Conservation (phyloP, 2,797 vertebrate genomes). For the Sebastes iracundus region DNA sequence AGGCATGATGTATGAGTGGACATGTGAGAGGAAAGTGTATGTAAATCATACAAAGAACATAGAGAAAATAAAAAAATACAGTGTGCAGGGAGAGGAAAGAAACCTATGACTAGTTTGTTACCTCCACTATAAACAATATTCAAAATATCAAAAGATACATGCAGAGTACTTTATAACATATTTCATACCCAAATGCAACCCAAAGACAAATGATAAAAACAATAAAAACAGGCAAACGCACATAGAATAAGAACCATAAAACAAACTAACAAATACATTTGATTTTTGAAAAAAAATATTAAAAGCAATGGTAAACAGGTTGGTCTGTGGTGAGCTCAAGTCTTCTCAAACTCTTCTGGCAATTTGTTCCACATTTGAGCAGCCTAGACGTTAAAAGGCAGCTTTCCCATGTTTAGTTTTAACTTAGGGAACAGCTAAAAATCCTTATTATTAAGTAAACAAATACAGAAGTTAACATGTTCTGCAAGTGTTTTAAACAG, state of each 20-base stretch:
- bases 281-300: accelerated
- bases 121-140: not conserved
- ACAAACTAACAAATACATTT: too few relatives aligned
- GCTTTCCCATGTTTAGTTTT: too few relatives aligned
- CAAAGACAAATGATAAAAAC: too few relatives aligned
- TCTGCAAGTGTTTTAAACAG: not conserved
- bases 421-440: too few relatives aligned
- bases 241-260: too few relatives aligned
- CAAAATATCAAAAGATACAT: not conserved
- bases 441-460: not conserved
- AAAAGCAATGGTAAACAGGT: too few relatives aligned
- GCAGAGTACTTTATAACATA: not conserved
- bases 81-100: not conserved
- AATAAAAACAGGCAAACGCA: too few relatives aligned
- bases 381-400: too few relatives aligned
- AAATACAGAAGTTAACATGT: not conserved
- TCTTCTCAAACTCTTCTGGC: too few relatives aligned
- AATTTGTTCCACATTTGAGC: too few relatives aligned
- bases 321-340: too few relatives aligned
- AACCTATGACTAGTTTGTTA: not conserved
- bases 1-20: not conserved
- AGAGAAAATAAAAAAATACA: not conserved
- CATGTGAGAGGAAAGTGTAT: not conserved
- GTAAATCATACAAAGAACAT: not conserved
- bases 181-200: too few relatives aligned